Base-by-base conservation (phyloP, 1,140 invertebrate genomes). In the Drosophila grimshawi region DNA sequence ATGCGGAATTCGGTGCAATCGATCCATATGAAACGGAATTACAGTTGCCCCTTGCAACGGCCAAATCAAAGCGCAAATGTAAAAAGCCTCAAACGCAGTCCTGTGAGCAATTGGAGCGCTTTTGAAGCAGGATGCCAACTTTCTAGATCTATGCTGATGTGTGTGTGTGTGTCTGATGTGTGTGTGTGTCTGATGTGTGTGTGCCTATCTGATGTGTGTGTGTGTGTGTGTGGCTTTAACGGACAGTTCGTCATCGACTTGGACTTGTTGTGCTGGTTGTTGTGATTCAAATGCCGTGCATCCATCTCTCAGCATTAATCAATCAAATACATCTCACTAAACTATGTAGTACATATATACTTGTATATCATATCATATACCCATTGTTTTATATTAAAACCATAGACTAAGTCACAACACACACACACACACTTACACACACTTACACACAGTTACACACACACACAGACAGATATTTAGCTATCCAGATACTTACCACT, bases 351-450 rank as follows among this genome's bases (percentile, higher is more conserved):
- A 27, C 19, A 37, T 29, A 8, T 55, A 39, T 55, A 30, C 32
- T n/a, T 33, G 7, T 52, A 33, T 43, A 30, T n/a, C 29, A 37
- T 61, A 30, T 33, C 5, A 59, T 33, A 68, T 46, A 76, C 72
- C 71, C 71, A 79, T 77, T 90, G 86, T 90, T 90, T 90, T 90
- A 90, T 90, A 90, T 89, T 90, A 89, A 89, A 89, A 89, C 86
- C 78, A 61, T 76, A 86, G 75, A 67, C 63, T 78, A 76, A 76
- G 78, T 8, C 59, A 60, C 29, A 32, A 61, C 35, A 32, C 41
- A 41, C 43, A 41, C 61, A 67, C 8, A 59, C 32, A 66, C n/a
- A 55, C 1, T 19, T 19, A 19, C 45, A 60, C 6, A 63, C 41
- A 61, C 5, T n/a, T n/a, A n/a, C n/a, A n/a, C n/a, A n/a, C n/a